phyloP scores from a whole-genome alignment of 1,140 invertebrate genomes.

The Drosophila truncata region DNA sequence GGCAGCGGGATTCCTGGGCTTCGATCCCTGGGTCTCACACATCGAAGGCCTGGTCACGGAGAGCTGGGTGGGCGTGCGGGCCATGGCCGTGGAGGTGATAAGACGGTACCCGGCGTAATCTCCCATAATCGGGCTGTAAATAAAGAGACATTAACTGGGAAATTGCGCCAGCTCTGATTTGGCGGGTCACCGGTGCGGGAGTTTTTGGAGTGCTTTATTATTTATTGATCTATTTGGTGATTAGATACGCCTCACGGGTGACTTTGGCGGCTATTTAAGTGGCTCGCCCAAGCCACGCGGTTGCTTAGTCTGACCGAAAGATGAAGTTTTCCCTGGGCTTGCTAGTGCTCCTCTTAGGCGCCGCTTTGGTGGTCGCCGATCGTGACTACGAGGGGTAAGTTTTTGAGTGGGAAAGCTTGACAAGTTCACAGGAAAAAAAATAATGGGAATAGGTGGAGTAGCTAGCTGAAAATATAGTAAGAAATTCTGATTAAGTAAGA shows the following conservation, averaged over 20 bases:
- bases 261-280: slow-evolving; percentile 56
- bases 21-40: slow-evolving; percentile 88
- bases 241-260: slow-evolving; percentile 44
- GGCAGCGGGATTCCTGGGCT: slow-evolving; percentile 87
- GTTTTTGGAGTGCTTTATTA: slow-evolving; percentile 26
- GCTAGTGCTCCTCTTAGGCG: slow-evolving; percentile 40
- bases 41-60: slow-evolving; percentile 88
- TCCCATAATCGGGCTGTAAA: slow-evolving; percentile 40
- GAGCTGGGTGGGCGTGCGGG: slow-evolving; percentile 90
- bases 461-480: background rate
- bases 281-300: slow-evolving; percentile 17
- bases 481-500: background rate
- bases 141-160: slow-evolving; percentile 44
- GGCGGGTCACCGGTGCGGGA: slow-evolving; percentile 13
- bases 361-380: slow-evolving; percentile 44
- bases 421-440: background rate
- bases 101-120: slow-evolving; percentile 37
- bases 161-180: slow-evolving; percentile 48
- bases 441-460: background rate
- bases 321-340: slow-evolving; percentile 51
- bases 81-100: slow-evolving; percentile 76
- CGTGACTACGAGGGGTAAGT: slow-evolving; percentile 60
- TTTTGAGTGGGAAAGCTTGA: background rate
- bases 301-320: slow-evolving; percentile 32
- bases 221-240: slow-evolving; percentile 39